phyloP scores from a whole-genome alignment of 2,888 invertebrate species.

The Phasia obesa region DNA sequence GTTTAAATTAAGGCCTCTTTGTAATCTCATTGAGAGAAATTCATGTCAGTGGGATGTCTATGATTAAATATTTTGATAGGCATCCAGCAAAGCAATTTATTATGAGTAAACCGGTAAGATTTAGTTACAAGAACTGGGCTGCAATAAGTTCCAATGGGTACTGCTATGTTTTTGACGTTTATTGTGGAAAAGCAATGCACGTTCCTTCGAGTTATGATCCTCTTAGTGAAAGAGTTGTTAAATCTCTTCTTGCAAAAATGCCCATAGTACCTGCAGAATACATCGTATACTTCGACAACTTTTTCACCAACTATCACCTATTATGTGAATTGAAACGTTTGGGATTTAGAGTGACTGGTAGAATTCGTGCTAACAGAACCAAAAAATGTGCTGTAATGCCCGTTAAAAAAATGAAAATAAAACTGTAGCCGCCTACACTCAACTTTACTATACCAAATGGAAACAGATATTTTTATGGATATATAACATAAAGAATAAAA shows the following conservation, averaged over 20 bases:
- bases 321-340: constrained; percentile 20
- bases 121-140: no score
- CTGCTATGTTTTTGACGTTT: constrained; percentile 5
- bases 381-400: constrained; percentile 4
- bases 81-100: constrained; percentile 13
- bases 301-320: no score
- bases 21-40: constrained; percentile 17
- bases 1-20: constrained; percentile 1
- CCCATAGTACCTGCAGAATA: no score
- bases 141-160: not conserved
- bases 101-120: not conserved
- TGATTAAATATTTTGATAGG: constrained; percentile 30
- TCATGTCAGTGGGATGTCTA: not conserved
- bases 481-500: no score
- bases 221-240: no score
- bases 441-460: no score
- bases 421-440: not conserved
- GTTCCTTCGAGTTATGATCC: no score
- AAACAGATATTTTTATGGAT: no score
- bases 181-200: not conserved
- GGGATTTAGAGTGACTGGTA: constrained; percentile 4
- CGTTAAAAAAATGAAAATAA: constrained; percentile 14
- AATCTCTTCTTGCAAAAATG: no score
- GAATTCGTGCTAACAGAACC: constrained; percentile 1
- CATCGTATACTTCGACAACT: no score